These are phyloP conservation scores for Sarcophaga bullata DNA, from an alignment of 1,140 invertebrate genomes.

Conservation along the genomic window DNA sequence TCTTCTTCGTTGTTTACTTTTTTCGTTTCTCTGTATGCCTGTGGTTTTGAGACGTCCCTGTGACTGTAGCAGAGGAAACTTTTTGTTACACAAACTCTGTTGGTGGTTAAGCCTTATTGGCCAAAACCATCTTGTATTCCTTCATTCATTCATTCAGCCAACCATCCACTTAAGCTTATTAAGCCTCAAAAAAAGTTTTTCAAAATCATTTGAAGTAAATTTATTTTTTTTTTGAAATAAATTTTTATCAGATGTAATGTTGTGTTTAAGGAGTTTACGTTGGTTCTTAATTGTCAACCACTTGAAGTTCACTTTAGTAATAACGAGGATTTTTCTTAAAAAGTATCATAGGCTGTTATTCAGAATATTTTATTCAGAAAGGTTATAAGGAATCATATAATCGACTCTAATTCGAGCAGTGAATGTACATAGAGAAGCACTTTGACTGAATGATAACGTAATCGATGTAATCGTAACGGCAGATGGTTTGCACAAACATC, in stretches of 20 bases:
- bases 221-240: background rate
- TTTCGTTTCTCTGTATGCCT: too few relatives aligned
- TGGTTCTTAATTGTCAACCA: too few relatives aligned
- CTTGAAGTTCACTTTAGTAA: too few relatives aligned
- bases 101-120: constrained; percentile 7
- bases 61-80: background rate
- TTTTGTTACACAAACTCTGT: constrained; percentile 16
- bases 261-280: background rate
- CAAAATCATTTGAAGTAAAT: background rate
- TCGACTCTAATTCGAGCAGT: too few relatives aligned
- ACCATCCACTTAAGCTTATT: constrained; percentile 6
- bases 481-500: background rate
- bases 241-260: too few relatives aligned
- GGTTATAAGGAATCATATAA: too few relatives aligned
- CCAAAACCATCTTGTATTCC: background rate
- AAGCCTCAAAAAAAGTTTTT: background rate
- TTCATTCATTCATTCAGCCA: background rate
- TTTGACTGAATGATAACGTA: too few relatives aligned
- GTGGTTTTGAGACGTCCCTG: background rate
- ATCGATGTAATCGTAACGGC: background rate
- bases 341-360: too few relatives aligned
- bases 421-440: too few relatives aligned
- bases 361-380: too few relatives aligned
- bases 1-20: background rate
- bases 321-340: too few relatives aligned